Evolutionary conservation across 1,140 invertebrate species (phyloP).

Genomic region (Papilio dardanus): DNA sequence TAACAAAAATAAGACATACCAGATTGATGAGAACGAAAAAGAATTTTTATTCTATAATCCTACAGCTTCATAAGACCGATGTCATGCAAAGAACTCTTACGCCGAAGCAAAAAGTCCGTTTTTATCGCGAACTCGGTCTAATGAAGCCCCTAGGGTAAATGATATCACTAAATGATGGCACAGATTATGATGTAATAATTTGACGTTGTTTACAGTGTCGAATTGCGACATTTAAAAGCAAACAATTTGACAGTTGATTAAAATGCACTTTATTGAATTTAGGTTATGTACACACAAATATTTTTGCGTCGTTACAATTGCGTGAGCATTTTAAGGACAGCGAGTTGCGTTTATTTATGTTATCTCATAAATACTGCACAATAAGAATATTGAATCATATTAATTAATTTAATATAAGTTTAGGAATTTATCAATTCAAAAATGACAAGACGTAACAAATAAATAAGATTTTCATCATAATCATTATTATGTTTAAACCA

Average conservation of each 20-base stretch:
- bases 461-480: not conserved
- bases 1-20: not conserved
- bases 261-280: not conserved
- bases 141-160: too few species aligned
- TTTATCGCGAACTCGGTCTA: too few species aligned
- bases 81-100: too few species aligned
- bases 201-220: slow-evolving; percentile 3
- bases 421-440: not conserved
- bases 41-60: too few species aligned
- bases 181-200: not conserved
- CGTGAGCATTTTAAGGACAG: not conserved
- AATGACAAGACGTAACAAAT: not conserved
- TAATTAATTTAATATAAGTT: not conserved
- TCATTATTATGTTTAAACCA: not conserved
- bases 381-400: not conserved
- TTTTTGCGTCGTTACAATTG: not conserved
- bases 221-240: slow-evolving; percentile 5
- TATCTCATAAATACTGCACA: not conserved
- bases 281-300: slow-evolving; percentile 17
- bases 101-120: too few species aligned
- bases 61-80: too few species aligned
- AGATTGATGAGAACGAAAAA: too few species aligned
- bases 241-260: slow-evolving; percentile 4
- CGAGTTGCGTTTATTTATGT: not conserved
- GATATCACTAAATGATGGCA: too few species aligned